Evolutionary conservation across 2,113 vertebrate genomes (phyloP), one percentile per base, ranked within the genome.

Genomic region (Globicephala melas): DNA sequence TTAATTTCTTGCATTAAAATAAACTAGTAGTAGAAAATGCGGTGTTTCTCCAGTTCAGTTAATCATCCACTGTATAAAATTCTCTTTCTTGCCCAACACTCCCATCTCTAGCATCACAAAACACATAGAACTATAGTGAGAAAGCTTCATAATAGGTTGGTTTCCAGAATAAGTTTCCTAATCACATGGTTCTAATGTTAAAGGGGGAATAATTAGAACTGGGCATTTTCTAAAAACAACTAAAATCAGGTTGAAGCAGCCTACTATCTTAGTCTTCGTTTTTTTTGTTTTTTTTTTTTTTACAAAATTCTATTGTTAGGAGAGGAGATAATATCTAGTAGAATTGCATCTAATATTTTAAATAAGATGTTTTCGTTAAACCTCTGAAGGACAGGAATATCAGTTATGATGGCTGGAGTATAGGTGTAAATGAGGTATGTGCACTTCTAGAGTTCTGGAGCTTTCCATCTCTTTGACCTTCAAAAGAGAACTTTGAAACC

Each of bases 401-500:
- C 55, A 25, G 7, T 41, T 63, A 28, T 36, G 36, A 73, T 60
- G 36, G 0, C 50, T 86, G 0, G 11, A 60, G 6, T 71, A 47
- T 82, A 58, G 7, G 1, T 60, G 58, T 26, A 62, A 74, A 94
- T 62, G 65, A 89, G 31, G 1, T 62, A 1, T 65, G 17, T 60
- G 7, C 15, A 31, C 33, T 93, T n/a, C 5, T 50, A n/a, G 5
- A 74, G 47, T 70, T 81, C n/a, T 65, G 33, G 41, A 21, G 25
- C 31, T 84, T 82, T 89, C 15, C 5, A 36, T 91, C 26, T 88
- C 47, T 71, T 91, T 91, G 74, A 93, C 91, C 88, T 97, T 85
- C 80, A 91, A 26, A 85, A 77, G 12, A 81, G 36, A 94, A 82
- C 3, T 93, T 91, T 2, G 5, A 67, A 95, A 94, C 89, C 6